Evolutionary conservation across 2,888 invertebrate genomes (phyloP).

Genomic region (Hipparchia sbordonii): DNA sequence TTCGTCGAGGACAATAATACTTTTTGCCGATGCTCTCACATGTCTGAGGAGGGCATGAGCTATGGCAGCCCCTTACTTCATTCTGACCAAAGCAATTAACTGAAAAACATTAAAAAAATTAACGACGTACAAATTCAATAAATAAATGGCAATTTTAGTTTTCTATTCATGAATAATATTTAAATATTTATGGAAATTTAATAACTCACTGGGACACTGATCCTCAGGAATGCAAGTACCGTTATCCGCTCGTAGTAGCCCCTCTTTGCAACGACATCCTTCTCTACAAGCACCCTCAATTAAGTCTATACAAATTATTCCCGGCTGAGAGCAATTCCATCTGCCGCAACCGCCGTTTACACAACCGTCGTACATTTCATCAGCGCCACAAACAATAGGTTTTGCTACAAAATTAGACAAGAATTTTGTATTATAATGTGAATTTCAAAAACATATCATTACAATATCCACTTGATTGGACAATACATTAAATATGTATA

Average conservation of each 20-base stretch:
- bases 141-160: too few species aligned
- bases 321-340: slow-evolving; percentile 48
- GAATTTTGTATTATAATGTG: neutral
- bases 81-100: slow-evolving; percentile 30
- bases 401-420: slow-evolving; percentile 1
- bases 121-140: too few species aligned
- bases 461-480: neutral
- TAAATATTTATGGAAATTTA: neutral
- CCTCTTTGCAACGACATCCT: slow-evolving; percentile 45
- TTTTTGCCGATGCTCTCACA: slow-evolving; percentile 45
- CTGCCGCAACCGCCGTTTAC: slow-evolving; percentile 44
- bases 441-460: neutral
- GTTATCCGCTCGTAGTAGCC: slow-evolving; percentile 36
- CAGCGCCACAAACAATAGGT: slow-evolving; percentile 38
- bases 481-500: neutral
- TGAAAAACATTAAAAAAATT: neutral
- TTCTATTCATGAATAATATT: too few species aligned
- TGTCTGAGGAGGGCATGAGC: slow-evolving; percentile 38
- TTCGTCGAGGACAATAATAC: slow-evolving; percentile 38
- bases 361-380: slow-evolving; percentile 46
- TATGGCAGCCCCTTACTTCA: slow-evolving; percentile 20
- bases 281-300: slow-evolving; percentile 31
- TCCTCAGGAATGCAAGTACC: slow-evolving; percentile 42
- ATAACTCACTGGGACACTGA: slow-evolving; percentile 47
- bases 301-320: slow-evolving; percentile 37